Conservation (phyloP, 2,888 invertebrate genomes). For the Trypoxylon attenuatum region DNA sequence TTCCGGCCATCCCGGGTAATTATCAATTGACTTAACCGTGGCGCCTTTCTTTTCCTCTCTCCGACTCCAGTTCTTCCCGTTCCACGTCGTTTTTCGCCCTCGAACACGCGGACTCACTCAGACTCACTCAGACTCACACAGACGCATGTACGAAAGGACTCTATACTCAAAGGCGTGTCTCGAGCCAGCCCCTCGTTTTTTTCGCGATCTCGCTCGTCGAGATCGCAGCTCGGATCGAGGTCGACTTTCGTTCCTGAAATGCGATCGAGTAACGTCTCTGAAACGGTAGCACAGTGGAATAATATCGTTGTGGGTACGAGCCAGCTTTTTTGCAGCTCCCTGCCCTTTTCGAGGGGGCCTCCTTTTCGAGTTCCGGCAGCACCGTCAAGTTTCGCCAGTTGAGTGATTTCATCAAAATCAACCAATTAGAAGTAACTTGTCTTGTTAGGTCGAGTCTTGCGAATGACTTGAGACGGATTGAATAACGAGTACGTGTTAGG, state of each 20-base stretch:
- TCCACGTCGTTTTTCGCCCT: not conserved
- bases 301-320: not conserved
- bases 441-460: too few species aligned
- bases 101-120: not conserved
- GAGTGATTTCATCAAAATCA: too few species aligned
- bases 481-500: too few species aligned
- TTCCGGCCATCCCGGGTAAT: constrained; percentile 26
- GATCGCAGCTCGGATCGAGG: constrained; percentile 41
- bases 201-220: constrained; percentile 27
- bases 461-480: too few species aligned
- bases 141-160: too few species aligned
- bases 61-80: constrained; percentile 3
- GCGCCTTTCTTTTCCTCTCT: constrained; percentile 12
- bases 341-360: too few species aligned
- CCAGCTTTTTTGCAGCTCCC: not conserved
- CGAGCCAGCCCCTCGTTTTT: constrained; percentile 16
- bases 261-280: constrained; percentile 38
- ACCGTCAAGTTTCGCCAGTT: too few species aligned
- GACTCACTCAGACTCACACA: not conserved
- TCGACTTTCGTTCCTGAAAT: constrained; percentile 54
- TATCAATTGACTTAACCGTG: constrained; percentile 33
- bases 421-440: too few species aligned
- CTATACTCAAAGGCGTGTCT: constrained; percentile 43
- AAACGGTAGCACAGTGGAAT: constrained; percentile 23
- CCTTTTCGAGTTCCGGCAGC: too few species aligned